These are phyloP conservation scores for Drosophila tsacasi DNA, from an alignment of 1,140 invertebrate genomes.

Conservation along the genomic window DNA sequence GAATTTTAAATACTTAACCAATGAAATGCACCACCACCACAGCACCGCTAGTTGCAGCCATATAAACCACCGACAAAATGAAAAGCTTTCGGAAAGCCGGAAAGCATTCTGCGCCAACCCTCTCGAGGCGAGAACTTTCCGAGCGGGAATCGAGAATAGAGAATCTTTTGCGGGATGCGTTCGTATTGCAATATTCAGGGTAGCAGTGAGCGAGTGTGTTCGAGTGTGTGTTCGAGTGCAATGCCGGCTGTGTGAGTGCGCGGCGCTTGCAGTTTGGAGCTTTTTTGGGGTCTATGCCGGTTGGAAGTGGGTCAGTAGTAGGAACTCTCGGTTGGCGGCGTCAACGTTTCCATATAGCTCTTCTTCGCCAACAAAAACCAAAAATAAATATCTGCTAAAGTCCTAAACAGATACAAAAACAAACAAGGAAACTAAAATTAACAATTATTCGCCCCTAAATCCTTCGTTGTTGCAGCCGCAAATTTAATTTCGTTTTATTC, in stretches of 20 bases:
- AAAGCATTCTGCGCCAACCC: slow-evolving; percentile 64
- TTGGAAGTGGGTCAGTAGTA: slow-evolving; percentile 81
- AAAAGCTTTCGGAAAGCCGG: slow-evolving; percentile 32
- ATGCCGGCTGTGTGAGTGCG: slow-evolving; percentile 28
- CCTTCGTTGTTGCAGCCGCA: slow-evolving; percentile 6
- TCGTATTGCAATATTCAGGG: slow-evolving; percentile 48
- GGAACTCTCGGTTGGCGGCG: slow-evolving; percentile 68
- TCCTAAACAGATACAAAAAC: background rate
- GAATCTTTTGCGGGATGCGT: slow-evolving; percentile 39
- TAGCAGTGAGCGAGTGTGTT: slow-evolving; percentile 33
- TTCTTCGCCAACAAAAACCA: slow-evolving; percentile 27
- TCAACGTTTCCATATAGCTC: slow-evolving; percentile 62
- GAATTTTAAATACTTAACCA: slow-evolving; percentile 24
- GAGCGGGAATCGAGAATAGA: slow-evolving; percentile 43
- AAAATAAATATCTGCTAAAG: slow-evolving; percentile 14
- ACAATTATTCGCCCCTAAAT: slow-evolving; percentile 34
- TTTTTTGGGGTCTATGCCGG: slow-evolving; percentile 63
- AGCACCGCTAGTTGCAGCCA: slow-evolving; percentile 21
- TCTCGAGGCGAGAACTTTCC: slow-evolving; percentile 54
- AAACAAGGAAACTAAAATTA: slow-evolving; percentile 2
- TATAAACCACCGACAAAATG: slow-evolving; percentile 17
- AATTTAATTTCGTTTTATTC: slow-evolving; percentile 14
- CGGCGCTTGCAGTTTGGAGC: slow-evolving; percentile 39
- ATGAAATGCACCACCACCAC: slow-evolving; percentile 30
- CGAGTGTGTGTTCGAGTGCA: slow-evolving; percentile 6